Evolutionary conservation across 30 jellyfish, hydroid and myxozoan species (phyloP).

Genomic region (Aurelia aurita complex sp. Pacific): DNA sequence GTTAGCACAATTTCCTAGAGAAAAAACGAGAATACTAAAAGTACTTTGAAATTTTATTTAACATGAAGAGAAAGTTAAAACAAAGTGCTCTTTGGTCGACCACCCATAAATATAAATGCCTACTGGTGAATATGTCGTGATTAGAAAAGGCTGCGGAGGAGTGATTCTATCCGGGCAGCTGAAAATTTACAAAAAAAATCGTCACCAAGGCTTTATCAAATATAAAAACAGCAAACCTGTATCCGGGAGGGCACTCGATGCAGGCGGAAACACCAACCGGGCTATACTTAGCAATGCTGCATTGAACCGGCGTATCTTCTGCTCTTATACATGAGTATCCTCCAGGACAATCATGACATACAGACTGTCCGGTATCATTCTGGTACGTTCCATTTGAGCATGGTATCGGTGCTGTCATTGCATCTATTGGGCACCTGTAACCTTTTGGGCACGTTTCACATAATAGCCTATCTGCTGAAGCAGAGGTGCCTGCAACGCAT

Average conservation of each 20-base stretch:
- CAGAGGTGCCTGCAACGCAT: constrained; percentile 72
- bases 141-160: no score
- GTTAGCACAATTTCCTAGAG: no score
- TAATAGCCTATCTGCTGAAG: constrained; percentile 51
- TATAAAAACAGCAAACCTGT: constrained; percentile 27
- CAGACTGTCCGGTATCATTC: constrained; percentile 59
- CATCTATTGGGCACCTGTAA: constrained; percentile 70
- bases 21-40: no score
- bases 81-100: no score
- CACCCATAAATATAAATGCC: no score
- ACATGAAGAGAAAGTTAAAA: no score
- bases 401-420: constrained; percentile 59
- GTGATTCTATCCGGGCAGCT: no score
- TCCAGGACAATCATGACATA: constrained; percentile 62
- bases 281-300: constrained; percentile 48
- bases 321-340: constrained; percentile 56
- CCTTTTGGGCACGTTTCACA: constrained; percentile 92
- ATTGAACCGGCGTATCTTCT: constrained; percentile 41
- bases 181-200: no score
- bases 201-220: no score
- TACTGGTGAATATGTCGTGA: no score
- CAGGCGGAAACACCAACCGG: constrained; percentile 51
- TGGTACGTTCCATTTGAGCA: constrained; percentile 84
- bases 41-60: no score
- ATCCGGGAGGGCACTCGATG: constrained; percentile 62